Base-by-base conservation (phyloP, 2,797 vertebrate genomes). In the Eospalax fontanierii region DNA sequence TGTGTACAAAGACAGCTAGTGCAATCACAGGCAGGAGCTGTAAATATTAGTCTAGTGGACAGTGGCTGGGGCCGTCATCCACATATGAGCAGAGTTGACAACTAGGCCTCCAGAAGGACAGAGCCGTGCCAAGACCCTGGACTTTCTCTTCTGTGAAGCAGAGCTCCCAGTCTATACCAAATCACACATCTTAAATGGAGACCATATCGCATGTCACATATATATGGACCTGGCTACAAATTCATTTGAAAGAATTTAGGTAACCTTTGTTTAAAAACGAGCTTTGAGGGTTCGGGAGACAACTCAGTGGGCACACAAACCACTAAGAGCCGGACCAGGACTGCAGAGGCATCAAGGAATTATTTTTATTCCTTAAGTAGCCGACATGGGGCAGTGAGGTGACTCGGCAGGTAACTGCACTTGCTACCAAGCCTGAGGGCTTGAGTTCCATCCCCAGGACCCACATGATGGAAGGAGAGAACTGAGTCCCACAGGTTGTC, bases 181-280 rank as follows among this genome's bases (percentile, higher is more conserved):
- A 30, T 3, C 66, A n/a, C 26, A 26, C 30, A 50, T 78, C 74
- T 75, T 40, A 38, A 80, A 87, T 59, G 6, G 4, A 38, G 70
- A 61, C 21, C 43, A 68, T 30, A 61, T 16, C 46, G 85, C 63
- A 28, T 2, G 57, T 33, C 12, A 28, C 6, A 7, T 78, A 19
- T 28, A 0, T 16, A 18, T 14, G 46, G 7, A 57, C 68, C 70
- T 81, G 61, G 43, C 40, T 71, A 26, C 65, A 74, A 73, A 66
- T 80, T 38, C 74, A 70, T 68, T 68, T 63, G 76, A 86, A 94
- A 84, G 10, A 26, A 30, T 88, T 66, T 35, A 38, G 43, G 59
- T 9, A 21, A n/a, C 1, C 28, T 78, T 80, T 73, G 38, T 86
- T 89, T 82, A 4, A 50, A 80, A 75, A 59, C 12, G 14, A 54